Conservation (phyloP, 2,113 vertebrate species). For the Engraulis encrasicolus region DNA sequence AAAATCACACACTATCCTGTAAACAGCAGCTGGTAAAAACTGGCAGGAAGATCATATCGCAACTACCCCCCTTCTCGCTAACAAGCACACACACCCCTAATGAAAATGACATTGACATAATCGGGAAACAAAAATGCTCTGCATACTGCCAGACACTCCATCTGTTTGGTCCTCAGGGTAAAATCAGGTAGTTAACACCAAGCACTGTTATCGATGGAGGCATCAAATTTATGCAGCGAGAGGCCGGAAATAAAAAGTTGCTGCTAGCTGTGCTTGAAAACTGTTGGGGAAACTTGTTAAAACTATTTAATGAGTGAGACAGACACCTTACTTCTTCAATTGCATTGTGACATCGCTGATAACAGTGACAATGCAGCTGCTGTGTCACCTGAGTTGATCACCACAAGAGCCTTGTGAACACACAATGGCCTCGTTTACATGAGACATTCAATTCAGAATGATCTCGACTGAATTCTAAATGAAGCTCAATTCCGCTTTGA, state of each 20-base stretch:
- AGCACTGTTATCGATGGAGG: not conserved
- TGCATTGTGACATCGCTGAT: not conserved
- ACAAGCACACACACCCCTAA: no score
- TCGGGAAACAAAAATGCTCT: not conserved
- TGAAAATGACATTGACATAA: not conserved
- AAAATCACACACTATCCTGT: not conserved
- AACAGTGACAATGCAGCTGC: not conserved
- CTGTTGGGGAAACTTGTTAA: not conserved
- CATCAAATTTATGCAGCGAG: not conserved
- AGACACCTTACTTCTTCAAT: not conserved
- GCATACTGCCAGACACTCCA: not conserved
- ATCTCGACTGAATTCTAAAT: no score
- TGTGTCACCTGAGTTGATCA: no score
- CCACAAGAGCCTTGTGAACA: no score
- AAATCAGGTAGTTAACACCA: slow-evolving; percentile 1
- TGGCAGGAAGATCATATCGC: not conserved
- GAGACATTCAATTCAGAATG: no score
- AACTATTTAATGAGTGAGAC: not conserved
- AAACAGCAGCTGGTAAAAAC: not conserved
- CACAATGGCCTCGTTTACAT: no score
- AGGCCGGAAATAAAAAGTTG: not conserved
- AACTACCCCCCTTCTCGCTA: not conserved
- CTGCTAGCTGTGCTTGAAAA: not conserved
- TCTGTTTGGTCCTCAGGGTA: not conserved
- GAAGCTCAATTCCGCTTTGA: no score